Evolutionary conservation across 2,113 vertebrate species (phyloP), one percentile per base, ranked within the genome.

Genomic region (Ochotona princeps): DNA sequence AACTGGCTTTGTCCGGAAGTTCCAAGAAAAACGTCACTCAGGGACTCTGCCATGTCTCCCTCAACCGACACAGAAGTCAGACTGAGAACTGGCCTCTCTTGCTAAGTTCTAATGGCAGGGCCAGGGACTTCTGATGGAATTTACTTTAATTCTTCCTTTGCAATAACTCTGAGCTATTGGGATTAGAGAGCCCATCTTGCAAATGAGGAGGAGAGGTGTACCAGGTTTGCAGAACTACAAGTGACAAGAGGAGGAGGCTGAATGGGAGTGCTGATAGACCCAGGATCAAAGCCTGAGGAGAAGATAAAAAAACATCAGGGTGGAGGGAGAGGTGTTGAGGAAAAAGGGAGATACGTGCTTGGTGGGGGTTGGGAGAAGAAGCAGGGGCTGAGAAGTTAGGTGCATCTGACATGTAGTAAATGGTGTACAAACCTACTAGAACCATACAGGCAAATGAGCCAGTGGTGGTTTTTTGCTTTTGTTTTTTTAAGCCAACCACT

Each of bases 371-470:
- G 32, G 30, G 6, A 49, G 25, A 18, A 91, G 66, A 88, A 75
- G 49, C 57, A 76, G 67, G 74, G 95, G 79, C 49, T 5, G n/a
- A 28, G 23, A 92, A 84, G 70, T 89, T 91, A 65, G 70, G 12
- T 21, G 54, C 78, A 54, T 90, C 61, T 94, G 92, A 92, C 94
- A 92, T 96, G 95, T 89, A 94, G 84, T 70, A 90, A 94, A 79
- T 87, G 54, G 7, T 84, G 92, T 96, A 94, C n/a, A 96, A 89
- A 97, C 95, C 25, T 95, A 93, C 84, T 92, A 96, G 91, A 93
- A 51, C 20, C 32, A 78, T 38, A 44, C 6, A 93, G 87, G 94
- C 87, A 96, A 96, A 96, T 94, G 38, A 95, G 82, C 81, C 61
- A 26, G 57, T 54, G 57, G 49, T 35, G 20, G 60, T 44, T 44